A percentile compares a stretch with the other conserved stretches of the same genome.
Evolutionary conservation across 2,113 vertebrate genomes (phyloP).

Genomic region (Alouatta palliata): DNA sequence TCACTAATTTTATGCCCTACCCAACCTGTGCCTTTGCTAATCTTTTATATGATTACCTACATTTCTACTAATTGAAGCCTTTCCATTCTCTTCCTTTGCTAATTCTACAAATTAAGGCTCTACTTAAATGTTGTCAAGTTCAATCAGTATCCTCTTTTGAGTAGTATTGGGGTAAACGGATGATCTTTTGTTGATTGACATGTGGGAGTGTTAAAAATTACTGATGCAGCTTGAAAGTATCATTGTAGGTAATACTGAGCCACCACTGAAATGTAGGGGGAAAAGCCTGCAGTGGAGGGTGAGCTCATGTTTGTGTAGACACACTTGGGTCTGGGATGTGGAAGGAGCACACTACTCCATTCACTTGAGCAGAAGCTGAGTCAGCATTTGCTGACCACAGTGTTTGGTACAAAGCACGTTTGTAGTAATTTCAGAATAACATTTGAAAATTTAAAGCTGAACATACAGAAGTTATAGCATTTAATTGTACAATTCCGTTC

Average conservation of each 20-base stretch:
- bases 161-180: constrained; percentile 64
- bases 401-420: not conserved
- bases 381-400: not conserved
- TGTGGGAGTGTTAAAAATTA: constrained; percentile 71
- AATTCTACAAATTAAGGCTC: constrained; percentile 70
- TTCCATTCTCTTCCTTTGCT: constrained; percentile 41
- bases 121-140: constrained; percentile 72
- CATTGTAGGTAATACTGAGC: not conserved
- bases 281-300: not conserved
- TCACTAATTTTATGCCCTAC: constrained; percentile 11
- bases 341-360: not conserved
- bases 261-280: not conserved
- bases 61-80: constrained; percentile 68
- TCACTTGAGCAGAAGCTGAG: not conserved
- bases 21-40: constrained; percentile 67
- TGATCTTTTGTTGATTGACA: constrained; percentile 76
- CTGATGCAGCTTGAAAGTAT: constrained; percentile 44
- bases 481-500: not conserved
- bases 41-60: constrained; percentile 70
- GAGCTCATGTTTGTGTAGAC: not conserved
- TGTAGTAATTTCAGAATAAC: not conserved
- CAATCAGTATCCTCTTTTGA: constrained; percentile 52
- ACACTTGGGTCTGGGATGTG: not conserved
- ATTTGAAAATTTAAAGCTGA: constrained; percentile 34
- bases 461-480: not conserved